Evolutionary conservation across 2,888 invertebrate genomes (phyloP).

Genomic region (Arenicola marina): DNA sequence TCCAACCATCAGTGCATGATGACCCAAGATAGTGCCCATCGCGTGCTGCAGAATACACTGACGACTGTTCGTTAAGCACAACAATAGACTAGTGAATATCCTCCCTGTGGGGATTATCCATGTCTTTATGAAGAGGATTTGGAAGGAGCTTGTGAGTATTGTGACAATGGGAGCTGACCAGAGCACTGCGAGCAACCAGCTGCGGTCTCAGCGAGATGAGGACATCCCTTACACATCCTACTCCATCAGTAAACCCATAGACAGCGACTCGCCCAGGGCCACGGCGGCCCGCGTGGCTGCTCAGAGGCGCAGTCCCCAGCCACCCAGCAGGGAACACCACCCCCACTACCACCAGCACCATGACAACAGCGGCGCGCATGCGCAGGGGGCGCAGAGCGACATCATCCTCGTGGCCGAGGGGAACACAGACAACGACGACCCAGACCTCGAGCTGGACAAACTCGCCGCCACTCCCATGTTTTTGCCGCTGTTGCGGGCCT

Average conservation of each 20-base stretch:
- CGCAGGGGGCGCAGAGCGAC: conserved; percentile 44
- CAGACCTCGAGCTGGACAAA: conserved; percentile 52
- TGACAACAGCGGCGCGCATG: no score
- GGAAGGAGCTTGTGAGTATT: no score
- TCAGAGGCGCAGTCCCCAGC: neutral
- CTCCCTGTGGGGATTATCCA: no score
- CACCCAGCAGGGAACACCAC: conserved; percentile 2
- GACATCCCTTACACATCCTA: conserved; percentile 58
- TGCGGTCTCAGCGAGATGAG: conserved; percentile 56
- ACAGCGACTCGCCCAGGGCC: conserved; percentile 26
- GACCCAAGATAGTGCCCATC: no score
- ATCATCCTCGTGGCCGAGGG: conserved; percentile 57
- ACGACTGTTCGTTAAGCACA: no score
- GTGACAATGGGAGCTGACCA: conserved; percentile 60
- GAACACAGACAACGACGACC: conserved; percentile 24
- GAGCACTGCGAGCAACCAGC: conserved; percentile 46
- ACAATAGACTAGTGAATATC: no score
- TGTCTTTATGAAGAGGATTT: no score
- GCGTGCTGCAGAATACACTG: no score
- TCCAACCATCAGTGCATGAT: no score
- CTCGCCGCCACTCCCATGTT: conserved; percentile 78
- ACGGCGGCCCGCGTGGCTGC: neutral
- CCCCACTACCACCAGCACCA: no score
- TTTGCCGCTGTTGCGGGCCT: conserved; percentile 88
- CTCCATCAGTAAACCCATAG: conserved; percentile 58